Evolutionary conservation across 2,888 invertebrate genomes (phyloP).

Genomic region (Eugnorisma glareosa): DNA sequence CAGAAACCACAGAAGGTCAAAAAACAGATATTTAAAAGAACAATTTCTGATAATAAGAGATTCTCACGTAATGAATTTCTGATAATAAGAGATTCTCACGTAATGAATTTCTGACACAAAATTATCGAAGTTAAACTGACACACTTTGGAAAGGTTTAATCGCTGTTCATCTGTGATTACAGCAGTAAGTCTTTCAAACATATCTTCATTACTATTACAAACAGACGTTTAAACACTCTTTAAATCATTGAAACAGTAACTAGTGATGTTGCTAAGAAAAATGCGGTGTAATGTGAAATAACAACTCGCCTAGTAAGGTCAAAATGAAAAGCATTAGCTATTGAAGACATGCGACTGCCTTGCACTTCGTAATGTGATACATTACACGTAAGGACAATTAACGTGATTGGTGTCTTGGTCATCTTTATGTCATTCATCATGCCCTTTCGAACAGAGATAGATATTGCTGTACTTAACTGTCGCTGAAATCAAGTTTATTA

Average conservation of each 20-base stretch:
- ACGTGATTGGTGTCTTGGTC: slow-evolving; percentile 8
- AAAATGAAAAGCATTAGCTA: slow-evolving; percentile 52
- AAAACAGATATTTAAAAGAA: no score
- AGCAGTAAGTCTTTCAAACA: no score
- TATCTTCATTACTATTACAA: not conserved
- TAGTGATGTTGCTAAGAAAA: slow-evolving; percentile 39
- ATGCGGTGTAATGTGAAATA: slow-evolving; percentile 59
- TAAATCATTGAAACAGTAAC: not conserved
- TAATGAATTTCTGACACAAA: not conserved
- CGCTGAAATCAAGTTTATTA: not conserved
- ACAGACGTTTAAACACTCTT: not conserved
- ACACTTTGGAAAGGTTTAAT: not conserved
- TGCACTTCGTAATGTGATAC: slow-evolving; percentile 43
- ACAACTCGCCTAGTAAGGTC: slow-evolving; percentile 40
- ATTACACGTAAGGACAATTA: slow-evolving; percentile 30
- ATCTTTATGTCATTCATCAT: not conserved
- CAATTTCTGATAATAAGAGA: not conserved
- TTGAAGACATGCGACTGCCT: slow-evolving; percentile 36
- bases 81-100: not conserved
- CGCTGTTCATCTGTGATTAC: no score
- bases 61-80: not conserved
- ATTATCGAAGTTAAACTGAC: not conserved
- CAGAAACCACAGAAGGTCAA: no score
- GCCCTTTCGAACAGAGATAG: not conserved
- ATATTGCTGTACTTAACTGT: no score